A percentile compares a stretch with the other conserved stretches of the same genome.
These are phyloP conservation scores for Phacellophora camtschatica DNA, from an alignment of 30 jellyfish, hydroid and myxozoan genomes.

Conservation along the genomic window DNA sequence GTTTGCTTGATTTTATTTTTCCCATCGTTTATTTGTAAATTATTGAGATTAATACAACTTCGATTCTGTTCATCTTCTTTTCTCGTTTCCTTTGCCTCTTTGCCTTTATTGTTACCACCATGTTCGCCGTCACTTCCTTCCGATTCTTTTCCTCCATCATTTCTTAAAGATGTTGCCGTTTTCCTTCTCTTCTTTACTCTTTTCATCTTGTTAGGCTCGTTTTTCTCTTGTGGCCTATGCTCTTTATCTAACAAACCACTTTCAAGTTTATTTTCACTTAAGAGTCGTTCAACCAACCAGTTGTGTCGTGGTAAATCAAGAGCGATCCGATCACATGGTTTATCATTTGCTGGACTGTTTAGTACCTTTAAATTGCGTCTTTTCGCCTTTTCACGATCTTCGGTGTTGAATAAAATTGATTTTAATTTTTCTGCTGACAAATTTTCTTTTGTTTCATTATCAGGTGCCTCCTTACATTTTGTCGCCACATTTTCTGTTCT, in stretches of 20 bases:
- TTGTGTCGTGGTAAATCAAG: slow-evolving; percentile 80
- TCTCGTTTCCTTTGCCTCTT: background rate
- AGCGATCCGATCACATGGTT: slow-evolving; percentile 56
- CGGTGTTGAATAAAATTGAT: background rate
- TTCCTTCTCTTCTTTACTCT: background rate
- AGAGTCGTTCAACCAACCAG: slow-evolving; percentile 78
- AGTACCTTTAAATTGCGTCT: background rate
- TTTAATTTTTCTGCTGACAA: background rate
- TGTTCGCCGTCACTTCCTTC: background rate
- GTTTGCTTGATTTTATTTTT: no score
- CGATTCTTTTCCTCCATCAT: background rate
- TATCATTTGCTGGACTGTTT: slow-evolving; percentile 32
- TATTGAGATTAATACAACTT: no score
- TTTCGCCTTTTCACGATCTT: slow-evolving; percentile 6
- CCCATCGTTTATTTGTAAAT: no score
- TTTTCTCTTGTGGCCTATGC: background rate
- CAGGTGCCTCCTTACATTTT: background rate
- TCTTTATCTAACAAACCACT: slow-evolving; percentile 17
- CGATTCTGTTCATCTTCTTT: no score
- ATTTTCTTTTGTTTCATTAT: background rate
- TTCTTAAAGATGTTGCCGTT: no score
- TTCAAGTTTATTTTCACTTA: slow-evolving; percentile 47
- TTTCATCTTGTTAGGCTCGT: no score
- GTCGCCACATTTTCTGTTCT: background rate
- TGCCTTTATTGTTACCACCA: background rate